phyloP scores from a whole-genome alignment of 2,797 vertebrate species.

The Pantherophis vulpinus region DNA sequence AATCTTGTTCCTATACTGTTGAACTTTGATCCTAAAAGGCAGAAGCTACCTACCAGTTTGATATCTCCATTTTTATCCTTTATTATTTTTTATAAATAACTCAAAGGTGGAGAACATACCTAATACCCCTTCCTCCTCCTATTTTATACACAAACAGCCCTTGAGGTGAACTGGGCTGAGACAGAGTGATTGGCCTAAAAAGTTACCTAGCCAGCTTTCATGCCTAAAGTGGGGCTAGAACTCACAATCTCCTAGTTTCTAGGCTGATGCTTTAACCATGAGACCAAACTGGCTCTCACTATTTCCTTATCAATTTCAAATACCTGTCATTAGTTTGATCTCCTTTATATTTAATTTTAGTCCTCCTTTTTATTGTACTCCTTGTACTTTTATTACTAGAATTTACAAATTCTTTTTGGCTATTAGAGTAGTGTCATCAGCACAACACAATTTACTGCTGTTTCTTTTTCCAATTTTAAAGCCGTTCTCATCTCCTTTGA shows the following conservation, averaged over 20 bases:
- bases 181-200: background rate
- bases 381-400: background rate
- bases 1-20: background rate
- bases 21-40: background rate
- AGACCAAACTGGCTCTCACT: background rate
- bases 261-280: background rate
- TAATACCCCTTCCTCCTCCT: background rate
- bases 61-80: background rate
- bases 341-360: background rate
- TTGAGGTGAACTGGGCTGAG: background rate
- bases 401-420: background rate
- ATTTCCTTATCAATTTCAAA: background rate
- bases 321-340: background rate
- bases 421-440: background rate
- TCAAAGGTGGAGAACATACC: background rate
- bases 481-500: background rate
- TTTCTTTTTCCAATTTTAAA: background rate
- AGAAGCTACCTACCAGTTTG: background rate
- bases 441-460: background rate
- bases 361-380: background rate
- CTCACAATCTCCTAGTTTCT: background rate
- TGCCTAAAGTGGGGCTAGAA: background rate
- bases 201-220: background rate
- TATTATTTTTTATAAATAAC: background rate
- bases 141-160: background rate